Base-by-base conservation (phyloP, 2,888 invertebrate genomes). In the Lagria hirta region DNA sequence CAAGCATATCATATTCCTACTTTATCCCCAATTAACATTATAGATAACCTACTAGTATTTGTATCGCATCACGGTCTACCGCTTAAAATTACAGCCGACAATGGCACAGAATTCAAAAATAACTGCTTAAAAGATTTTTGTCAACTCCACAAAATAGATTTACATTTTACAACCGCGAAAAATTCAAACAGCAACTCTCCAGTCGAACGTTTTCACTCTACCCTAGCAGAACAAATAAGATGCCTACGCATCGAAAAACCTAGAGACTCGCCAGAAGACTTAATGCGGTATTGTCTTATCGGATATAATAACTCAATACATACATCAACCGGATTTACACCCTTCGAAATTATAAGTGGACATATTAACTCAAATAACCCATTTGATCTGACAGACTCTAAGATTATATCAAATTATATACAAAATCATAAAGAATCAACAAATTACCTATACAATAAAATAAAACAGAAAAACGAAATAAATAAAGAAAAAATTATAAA, bases 271-370 rank as follows among this genome's bases (percentile, higher is more conserved):
- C 7, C 32, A 15, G 21, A 34, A n/a, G 18, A 32, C 10, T n/a
- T 40, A 21, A 48, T 47, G 18, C 33, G 22, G 20, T 38, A 48
- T 13, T 26, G 43, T 14, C 26, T 51, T 11, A 15, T 48, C 15
- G 32, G 43, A 5, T 50, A 51, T 27, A 51, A 50, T 28, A 47
- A 30, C 29, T 23, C 46, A 4, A 32, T 43, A 6, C 51, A 51
- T 26, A 30, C 38, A 6, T 26, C 24, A 4, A 51, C 46, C 6
- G 30, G 29, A 22, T 37, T 35, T 23, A 48, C 23, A 20, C 50
- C 48, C 4, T 46, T 32, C 13, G 35, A 53, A 14, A 26, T 51
- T 14, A 30, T 50, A 2, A 37, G 40, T 30, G 46, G 40, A 3
- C 43, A 49, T 23, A 40, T 33, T 8, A 33, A 45, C 10, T 12